A percentile compares a stretch with the other conserved stretches of the same genome.
Evolutionary conservation across 2,888 invertebrate genomes (phyloP).

Genomic region (Phorcus lineatus): DNA sequence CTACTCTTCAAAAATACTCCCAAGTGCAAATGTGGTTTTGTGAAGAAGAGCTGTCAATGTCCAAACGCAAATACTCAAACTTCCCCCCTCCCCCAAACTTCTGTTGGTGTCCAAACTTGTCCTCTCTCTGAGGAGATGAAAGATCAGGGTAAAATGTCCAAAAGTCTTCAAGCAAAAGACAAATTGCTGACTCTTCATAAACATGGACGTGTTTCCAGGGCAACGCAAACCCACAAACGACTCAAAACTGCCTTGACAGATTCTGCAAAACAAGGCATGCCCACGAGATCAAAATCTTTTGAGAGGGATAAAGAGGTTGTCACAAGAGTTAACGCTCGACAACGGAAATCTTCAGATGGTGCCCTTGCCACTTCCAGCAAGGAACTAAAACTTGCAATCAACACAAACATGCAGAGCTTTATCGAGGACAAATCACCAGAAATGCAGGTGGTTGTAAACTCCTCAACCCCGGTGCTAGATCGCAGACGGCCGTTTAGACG

Average conservation of each 20-base stretch:
- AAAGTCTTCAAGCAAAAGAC: constrained; percentile 9
- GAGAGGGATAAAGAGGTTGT: neutral
- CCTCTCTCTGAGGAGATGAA: neutral
- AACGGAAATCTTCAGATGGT: constrained; percentile 1
- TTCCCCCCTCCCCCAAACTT: neutral
- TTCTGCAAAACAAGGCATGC: neutral
- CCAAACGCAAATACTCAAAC: neutral
- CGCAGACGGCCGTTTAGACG: constrained; percentile 46
- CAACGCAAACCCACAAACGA: constrained; percentile 5
- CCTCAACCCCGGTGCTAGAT: constrained; percentile 61
- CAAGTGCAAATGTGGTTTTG: neutral
- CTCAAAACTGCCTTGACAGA: neutral
- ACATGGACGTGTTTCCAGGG: neutral
- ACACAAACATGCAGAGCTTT: constrained; percentile 21
- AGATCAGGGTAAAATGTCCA: neutral
- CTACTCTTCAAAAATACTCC: neutral
- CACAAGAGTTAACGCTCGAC: neutral
- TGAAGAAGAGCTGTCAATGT: neutral
- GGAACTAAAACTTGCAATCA: neutral
- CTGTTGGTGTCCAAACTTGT: constrained; percentile 4
- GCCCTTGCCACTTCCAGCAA: neutral
- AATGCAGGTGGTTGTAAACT: constrained; percentile 63
- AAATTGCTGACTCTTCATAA: constrained; percentile 5
- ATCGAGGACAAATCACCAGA: constrained; percentile 55
- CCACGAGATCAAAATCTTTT: neutral